A percentile compares a stretch with the other conserved stretches of the same genome.
These are phyloP conservation scores for Petrocephalus schoutedeni DNA, from an alignment of 2,797 vertebrate species.

Conservation along the genomic window DNA sequence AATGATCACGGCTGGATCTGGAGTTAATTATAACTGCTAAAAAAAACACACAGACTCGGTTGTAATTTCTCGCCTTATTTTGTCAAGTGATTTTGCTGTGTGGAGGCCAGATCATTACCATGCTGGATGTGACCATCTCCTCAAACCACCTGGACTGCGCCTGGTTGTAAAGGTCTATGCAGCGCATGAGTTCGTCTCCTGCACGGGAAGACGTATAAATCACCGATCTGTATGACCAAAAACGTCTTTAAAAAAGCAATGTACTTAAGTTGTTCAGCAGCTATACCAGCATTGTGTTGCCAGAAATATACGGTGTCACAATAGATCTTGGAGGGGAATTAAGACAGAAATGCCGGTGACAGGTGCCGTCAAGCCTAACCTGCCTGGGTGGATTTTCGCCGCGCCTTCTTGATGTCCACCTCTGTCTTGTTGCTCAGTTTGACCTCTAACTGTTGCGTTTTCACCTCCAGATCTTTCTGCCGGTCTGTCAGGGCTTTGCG, in stretches of 20 bases:
- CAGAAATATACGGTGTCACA: neutral
- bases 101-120: constrained; percentile 62
- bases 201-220: constrained; percentile 22
- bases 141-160: constrained; percentile 98
- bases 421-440: constrained; percentile 96
- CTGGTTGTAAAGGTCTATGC: constrained; percentile 95
- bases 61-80: neutral
- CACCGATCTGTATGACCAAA: neutral
- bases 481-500: constrained; percentile 88
- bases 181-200: constrained; percentile 97
- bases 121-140: constrained; percentile 93
- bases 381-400: constrained; percentile 94
- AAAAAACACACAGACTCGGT: neutral
- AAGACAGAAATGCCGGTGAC: neutral
- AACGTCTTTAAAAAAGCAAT: neutral
- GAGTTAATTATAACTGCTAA: neutral
- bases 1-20: neutral
- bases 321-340: neutral
- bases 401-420: constrained; percentile 95
- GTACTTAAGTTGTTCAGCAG: neutral
- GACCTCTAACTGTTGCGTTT: constrained; percentile 93
- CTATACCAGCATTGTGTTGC: neutral
- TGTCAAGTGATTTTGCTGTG: neutral
- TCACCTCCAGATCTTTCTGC: constrained; percentile 94
- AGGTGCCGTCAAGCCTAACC: constrained; percentile 52